Conservation (phyloP, 2,888 invertebrate genomes). For the Ochropleura plecta region DNA sequence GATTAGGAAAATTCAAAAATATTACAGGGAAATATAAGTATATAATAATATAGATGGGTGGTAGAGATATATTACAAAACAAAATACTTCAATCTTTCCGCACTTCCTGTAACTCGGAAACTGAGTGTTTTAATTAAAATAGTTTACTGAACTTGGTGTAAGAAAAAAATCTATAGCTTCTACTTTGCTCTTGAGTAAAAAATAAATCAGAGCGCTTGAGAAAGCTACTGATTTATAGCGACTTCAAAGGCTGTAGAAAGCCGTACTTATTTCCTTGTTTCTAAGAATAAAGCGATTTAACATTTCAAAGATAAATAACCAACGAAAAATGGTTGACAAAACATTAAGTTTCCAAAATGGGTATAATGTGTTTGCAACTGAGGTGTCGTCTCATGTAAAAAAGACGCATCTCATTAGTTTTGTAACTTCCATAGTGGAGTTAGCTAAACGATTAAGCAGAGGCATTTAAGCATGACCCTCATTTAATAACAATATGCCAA, state of each 20-base stretch:
- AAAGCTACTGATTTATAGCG: conserved; percentile 40
- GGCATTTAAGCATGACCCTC: no score
- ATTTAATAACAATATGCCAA: background rate
- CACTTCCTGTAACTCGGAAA: background rate
- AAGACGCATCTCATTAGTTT: background rate
- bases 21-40: no score
- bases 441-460: no score
- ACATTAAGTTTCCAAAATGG: background rate
- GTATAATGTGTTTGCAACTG: background rate
- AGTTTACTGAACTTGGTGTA: conserved; percentile 30
- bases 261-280: conserved; percentile 20
- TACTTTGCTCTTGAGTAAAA: conserved; percentile 7
- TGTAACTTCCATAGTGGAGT: no score
- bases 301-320: background rate
- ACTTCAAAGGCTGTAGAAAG: conserved; percentile 24
- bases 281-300: background rate
- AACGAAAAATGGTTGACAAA: background rate
- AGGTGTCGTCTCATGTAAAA: background rate
- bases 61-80: background rate
- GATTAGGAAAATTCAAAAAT: no score
- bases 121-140: conserved; percentile 46
- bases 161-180: conserved; percentile 15
- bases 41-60: no score
- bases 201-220: conserved; percentile 38
- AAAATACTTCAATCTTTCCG: background rate